Evolutionary conservation across 1,140 invertebrate genomes (phyloP).

Genomic region (Littorina saxatilis): DNA sequence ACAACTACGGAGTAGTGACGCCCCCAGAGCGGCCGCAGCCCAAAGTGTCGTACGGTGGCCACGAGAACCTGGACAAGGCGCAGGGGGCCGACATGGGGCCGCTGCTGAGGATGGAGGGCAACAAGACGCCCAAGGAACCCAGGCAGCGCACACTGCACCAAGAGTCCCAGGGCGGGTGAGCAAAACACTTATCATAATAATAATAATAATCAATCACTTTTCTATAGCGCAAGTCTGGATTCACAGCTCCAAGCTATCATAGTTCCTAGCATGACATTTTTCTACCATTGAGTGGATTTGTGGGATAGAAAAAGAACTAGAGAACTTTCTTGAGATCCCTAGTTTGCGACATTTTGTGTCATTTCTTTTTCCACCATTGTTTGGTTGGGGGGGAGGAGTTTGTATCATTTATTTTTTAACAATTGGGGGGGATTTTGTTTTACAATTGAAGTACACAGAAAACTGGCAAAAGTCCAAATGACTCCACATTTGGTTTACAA

Average conservation of each 20-base stretch:
- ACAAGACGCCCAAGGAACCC: slow-evolving; percentile 49
- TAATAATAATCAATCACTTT: too few species aligned
- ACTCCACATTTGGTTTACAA: too few species aligned
- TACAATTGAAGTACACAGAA: too few species aligned
- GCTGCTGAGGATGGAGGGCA: slow-evolving; percentile 64
- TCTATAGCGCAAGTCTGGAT: too few species aligned
- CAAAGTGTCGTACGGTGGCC: slow-evolving; percentile 65
- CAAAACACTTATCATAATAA: slow-evolving; percentile 4
- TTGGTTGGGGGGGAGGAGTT: too few species aligned
- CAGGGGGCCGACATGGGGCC: slow-evolving; percentile 68
- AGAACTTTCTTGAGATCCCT: too few species aligned
- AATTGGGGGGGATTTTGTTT: too few species aligned
- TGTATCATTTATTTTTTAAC: too few species aligned
- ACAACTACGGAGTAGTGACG: slow-evolving; percentile 63
- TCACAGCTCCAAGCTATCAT: background rate
- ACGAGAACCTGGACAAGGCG: slow-evolving; percentile 67
- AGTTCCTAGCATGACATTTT: background rate
- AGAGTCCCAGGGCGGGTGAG: slow-evolving; percentile 65
- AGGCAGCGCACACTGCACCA: slow-evolving; percentile 66
- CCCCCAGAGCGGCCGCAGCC: slow-evolving; percentile 52
- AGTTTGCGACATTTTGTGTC: too few species aligned
- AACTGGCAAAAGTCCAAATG: too few species aligned
- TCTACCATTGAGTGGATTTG: background rate
- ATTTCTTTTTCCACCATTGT: too few species aligned
- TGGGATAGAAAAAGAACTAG: too few species aligned